These are phyloP conservation scores for Apostichopus californicus DNA, from an alignment of 35 echinoderm and acorn worm species.

Conservation along the genomic window DNA sequence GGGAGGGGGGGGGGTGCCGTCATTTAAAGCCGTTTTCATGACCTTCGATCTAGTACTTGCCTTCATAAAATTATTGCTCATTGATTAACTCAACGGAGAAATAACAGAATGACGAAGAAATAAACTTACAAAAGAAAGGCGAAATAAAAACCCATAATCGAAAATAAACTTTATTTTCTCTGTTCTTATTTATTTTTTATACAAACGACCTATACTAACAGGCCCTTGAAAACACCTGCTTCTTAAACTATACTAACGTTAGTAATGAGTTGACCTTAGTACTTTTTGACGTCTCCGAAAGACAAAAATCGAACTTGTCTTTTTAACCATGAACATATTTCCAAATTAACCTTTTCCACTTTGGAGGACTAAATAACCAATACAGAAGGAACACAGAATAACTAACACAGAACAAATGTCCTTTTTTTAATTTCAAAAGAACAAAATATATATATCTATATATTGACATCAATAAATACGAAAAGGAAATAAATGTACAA, in stretches of 20 bases:
- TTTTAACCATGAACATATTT: background rate
- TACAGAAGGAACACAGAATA: background rate
- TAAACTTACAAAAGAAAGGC: background rate
- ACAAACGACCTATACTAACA: constrained; percentile 11
- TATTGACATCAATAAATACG: background rate
- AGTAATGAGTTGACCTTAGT: background rate
- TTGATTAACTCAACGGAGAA: background rate
- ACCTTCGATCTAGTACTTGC: background rate
- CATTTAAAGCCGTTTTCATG: background rate
- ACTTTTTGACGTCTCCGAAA: background rate
- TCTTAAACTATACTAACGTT: background rate
- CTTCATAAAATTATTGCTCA: background rate
- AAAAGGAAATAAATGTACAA: constrained; percentile 8
- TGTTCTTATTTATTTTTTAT: background rate
- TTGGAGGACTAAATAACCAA: background rate
- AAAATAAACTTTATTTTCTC: background rate
- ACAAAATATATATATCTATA: background rate
- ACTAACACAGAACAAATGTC: background rate
- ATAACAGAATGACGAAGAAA: background rate
- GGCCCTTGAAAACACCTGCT: constrained; percentile 46
- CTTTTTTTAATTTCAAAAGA: background rate
- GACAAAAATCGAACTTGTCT: background rate
- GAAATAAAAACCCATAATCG: constrained; percentile 2
- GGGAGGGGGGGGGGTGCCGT: too few relatives aligned
- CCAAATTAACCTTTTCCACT: background rate